These are phyloP conservation scores for Drosophila quasianomalipes DNA, from an alignment of 2,888 invertebrate species.

Conservation along the genomic window DNA sequence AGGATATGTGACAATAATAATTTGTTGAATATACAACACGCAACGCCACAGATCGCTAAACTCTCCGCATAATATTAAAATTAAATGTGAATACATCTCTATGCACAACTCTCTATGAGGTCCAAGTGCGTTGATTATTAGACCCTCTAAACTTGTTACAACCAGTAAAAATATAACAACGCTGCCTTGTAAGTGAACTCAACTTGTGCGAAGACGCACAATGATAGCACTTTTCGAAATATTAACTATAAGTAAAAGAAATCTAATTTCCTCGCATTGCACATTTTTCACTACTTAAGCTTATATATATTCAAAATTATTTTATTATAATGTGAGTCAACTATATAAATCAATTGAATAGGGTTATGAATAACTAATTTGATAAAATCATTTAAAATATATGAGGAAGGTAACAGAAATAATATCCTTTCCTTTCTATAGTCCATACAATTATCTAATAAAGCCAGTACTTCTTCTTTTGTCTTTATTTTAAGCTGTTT, in stretches of 20 bases:
- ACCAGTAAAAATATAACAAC: not conserved
- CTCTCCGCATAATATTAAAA: not conserved
- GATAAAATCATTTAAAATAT: not conserved
- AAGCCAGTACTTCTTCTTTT: not conserved
- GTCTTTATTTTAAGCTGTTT: not conserved
- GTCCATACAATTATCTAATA: not conserved
- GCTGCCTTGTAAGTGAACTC: not conserved
- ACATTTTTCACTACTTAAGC: not conserved
- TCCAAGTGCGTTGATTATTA: not conserved
- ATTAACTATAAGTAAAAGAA: not conserved
- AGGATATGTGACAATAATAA: constrained; percentile 74
- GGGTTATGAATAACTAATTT: not conserved
- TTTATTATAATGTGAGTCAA: not conserved
- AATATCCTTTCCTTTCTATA: too few species aligned
- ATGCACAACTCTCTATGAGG: not conserved
- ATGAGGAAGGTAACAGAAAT: too few species aligned
- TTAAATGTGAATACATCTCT: constrained; percentile 1
- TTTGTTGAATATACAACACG: constrained; percentile 57
- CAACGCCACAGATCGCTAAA: not conserved
- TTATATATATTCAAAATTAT: not conserved
- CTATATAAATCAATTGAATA: not conserved
- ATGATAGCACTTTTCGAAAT: not conserved
- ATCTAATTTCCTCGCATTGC: not conserved
- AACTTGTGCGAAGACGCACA: not conserved
- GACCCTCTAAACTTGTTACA: not conserved